These are phyloP conservation scores for Ibycter americanus DNA, from an alignment of 2,797 vertebrate species.

Conservation along the genomic window DNA sequence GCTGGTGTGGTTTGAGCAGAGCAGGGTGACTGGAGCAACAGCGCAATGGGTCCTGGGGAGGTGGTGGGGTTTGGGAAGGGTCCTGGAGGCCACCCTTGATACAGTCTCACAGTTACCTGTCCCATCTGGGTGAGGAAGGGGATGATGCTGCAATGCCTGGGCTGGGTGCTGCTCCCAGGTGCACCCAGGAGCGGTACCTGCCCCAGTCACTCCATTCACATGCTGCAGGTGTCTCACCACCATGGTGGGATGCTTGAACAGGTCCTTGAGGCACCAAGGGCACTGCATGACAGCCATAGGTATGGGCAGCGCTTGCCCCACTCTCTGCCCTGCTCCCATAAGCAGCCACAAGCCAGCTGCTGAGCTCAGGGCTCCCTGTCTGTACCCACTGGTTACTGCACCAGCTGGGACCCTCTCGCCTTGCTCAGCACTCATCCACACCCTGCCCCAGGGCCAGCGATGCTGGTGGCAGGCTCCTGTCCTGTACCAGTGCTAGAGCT, in stretches of 20 bases:
- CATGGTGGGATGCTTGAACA: rapidly evolving
- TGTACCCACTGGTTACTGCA: too few relatives aligned
- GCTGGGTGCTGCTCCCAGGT: background rate
- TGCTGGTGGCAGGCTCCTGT: background rate
- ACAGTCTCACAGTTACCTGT: background rate
- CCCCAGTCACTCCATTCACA: background rate
- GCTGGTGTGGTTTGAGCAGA: background rate
- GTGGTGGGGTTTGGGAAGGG: background rate
- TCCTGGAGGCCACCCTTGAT: rapidly evolving
- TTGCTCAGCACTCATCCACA: background rate
- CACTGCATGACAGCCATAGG: rapidly evolving
- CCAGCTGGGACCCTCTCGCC: background rate
- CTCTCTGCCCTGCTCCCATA: background rate
- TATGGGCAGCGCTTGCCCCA: rapidly evolving
- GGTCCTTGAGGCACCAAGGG: background rate
- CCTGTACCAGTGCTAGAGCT: background rate
- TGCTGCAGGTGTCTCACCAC: background rate
- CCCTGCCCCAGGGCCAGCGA: background rate
- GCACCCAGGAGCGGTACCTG: background rate
- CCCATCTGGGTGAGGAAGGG: background rate
- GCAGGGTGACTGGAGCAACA: background rate
- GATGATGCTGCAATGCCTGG: background rate
- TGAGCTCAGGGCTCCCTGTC: background rate
- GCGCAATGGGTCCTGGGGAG: rapidly evolving
- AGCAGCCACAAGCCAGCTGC: background rate